Evolutionary conservation across 1,140 invertebrate species (phyloP).

Genomic region (Ctenoplectra terminalis): DNA sequence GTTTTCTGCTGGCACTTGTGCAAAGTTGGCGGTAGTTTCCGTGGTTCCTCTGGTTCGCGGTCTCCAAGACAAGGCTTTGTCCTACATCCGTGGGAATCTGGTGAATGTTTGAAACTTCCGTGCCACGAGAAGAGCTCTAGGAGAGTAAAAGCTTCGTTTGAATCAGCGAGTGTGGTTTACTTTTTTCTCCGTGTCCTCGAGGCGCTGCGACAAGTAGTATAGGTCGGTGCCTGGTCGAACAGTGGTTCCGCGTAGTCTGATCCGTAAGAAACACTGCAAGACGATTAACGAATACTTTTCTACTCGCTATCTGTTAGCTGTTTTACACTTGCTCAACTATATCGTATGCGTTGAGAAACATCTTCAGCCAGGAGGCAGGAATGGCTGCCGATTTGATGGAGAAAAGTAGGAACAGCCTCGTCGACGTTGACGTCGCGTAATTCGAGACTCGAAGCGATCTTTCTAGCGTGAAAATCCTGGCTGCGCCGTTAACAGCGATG

Average conservation of each 20-base stretch:
- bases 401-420: conserved; percentile 10
- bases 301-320: not conserved
- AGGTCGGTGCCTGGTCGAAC: not conserved
- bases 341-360: not conserved
- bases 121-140: conserved; percentile 9
- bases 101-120: conserved; percentile 51
- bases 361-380: conserved; percentile 1
- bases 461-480: conserved; percentile 36
- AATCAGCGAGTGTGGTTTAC: conserved; percentile 32
- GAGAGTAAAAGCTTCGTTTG: conserved; percentile 23
- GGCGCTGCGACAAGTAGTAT: not conserved
- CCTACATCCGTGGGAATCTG: conserved; percentile 59
- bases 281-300: not conserved
- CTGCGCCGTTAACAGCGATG: conserved; percentile 41
- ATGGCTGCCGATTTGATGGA: too few species aligned
- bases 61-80: conserved; percentile 24
- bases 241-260: not conserved
- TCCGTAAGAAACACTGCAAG: not conserved
- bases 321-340: too few species aligned
- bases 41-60: not conserved
- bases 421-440: conserved; percentile 46
- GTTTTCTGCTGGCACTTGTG: not conserved
- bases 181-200: conserved; percentile 14
- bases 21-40: not conserved
- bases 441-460: conserved; percentile 37